phyloP scores from a whole-genome alignment of 2,888 invertebrate genomes.

The Tipula vernalis region DNA sequence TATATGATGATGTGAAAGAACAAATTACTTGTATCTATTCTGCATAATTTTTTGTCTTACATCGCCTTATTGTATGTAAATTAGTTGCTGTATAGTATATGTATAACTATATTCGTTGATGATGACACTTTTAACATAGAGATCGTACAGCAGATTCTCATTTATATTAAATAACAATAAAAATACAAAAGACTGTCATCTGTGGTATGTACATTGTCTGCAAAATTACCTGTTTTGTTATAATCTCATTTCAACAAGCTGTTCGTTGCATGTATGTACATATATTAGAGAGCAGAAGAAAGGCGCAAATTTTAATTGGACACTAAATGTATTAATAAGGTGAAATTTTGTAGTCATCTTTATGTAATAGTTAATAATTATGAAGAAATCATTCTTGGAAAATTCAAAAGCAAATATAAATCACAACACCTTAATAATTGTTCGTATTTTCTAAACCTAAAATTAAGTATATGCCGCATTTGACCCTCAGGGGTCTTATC shows the following conservation, averaged over 20 bases:
- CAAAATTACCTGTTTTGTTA: background rate
- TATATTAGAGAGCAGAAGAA: background rate
- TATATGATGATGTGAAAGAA: background rate
- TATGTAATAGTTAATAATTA: background rate
- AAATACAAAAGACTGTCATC: background rate
- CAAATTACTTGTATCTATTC: background rate
- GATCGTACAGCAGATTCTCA: background rate
- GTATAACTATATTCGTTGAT: background rate
- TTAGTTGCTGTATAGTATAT: background rate
- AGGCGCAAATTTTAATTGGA: background rate
- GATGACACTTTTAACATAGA: background rate
- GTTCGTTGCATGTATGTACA: background rate
- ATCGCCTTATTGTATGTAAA: background rate
- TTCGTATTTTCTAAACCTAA: background rate
- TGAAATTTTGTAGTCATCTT: background rate
- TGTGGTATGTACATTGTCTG: background rate
- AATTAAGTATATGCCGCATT: background rate
- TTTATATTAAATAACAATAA: background rate
- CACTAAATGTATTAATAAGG: background rate
- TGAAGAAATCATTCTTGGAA: background rate
- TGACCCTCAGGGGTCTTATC: background rate
- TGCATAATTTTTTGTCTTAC: background rate
- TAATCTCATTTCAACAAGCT: background rate
- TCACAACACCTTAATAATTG: background rate
- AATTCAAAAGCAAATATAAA: background rate